Evolutionary conservation across 2,888 invertebrate species (phyloP).

Genomic region (Nemoura dubitans): DNA sequence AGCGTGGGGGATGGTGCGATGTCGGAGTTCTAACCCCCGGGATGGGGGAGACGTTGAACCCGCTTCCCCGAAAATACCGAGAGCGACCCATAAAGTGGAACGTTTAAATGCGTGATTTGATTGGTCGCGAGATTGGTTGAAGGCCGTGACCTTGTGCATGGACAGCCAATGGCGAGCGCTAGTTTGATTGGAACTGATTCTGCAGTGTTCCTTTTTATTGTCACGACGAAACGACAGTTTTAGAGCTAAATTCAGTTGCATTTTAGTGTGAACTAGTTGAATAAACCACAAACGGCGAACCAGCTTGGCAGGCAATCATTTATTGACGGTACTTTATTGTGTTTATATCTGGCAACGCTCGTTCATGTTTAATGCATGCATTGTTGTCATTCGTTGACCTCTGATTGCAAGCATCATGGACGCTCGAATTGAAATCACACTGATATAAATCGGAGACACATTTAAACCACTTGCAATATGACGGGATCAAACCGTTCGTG

Average conservation of each 20-base stretch:
- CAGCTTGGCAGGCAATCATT: background rate
- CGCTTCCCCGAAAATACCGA: background rate
- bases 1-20: background rate
- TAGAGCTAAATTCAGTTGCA: background rate
- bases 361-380: background rate
- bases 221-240: background rate
- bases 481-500: background rate
- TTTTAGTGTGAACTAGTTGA: background rate
- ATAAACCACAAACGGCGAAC: background rate
- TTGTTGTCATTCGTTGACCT: background rate
- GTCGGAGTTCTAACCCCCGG: background rate
- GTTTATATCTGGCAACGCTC: background rate
- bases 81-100: background rate
- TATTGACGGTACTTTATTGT: background rate
- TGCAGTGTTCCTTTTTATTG: too few species aligned
- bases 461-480: background rate
- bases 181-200: too few species aligned
- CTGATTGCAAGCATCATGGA: too few species aligned
- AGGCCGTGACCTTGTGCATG: background rate
- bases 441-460: background rate
- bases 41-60: background rate
- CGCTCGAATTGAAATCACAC: background rate
- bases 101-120: background rate
- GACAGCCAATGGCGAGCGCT: background rate
- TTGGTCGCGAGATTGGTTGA: background rate